Evolutionary conservation across 2,113 vertebrate genomes (phyloP), one percentile per base, ranked within the genome.

Genomic region (Synchiropus splendidus): DNA sequence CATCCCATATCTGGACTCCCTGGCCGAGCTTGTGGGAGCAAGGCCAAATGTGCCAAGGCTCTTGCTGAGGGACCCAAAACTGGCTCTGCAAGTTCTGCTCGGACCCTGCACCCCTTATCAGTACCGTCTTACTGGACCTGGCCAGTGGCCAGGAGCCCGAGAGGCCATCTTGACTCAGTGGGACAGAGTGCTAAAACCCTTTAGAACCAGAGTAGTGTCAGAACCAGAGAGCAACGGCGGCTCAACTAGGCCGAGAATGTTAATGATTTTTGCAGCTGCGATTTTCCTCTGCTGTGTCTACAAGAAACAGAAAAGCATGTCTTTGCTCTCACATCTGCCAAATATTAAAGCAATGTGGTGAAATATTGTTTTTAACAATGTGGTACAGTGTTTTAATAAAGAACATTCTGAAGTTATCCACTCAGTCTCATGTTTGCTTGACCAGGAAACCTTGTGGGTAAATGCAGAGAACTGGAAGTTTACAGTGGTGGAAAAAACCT

Each of bases 81-180:
- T 94, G 49, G 89, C 83, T 0, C 65, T 85, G 61, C 64, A 79
- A 4, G 16, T 89, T 45, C 76, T 89, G 35, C 79, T 89, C 1
- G 92, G 90, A 2, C 92, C 92, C 4, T 88, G 84, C 51, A 88
- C 87, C 0, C 56, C 92, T 1, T 97, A 89, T 66, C 93, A 94
- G 67, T 98, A 84, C 64, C 86, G 87, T 9, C 81, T 98, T 40
- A 32, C 17, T 12, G 92, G 92, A 8, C 89, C 85, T 0, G 90
- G 90, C 2, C 68, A 54, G 15, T 97, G 91, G 92, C 50, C 44
- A 0, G 88, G 88, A 44, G 93, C 93, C 62, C 87, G 87, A 31
- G 66, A 72, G 0, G 84, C 89, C 56, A 92, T 97, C 61, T 59
- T 92, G 43, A 90, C 85, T 0, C 90, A 91, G 45, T 91, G 90